Conservation (phyloP, 2,888 invertebrate genomes). For the Parasteatoda lunata region DNA sequence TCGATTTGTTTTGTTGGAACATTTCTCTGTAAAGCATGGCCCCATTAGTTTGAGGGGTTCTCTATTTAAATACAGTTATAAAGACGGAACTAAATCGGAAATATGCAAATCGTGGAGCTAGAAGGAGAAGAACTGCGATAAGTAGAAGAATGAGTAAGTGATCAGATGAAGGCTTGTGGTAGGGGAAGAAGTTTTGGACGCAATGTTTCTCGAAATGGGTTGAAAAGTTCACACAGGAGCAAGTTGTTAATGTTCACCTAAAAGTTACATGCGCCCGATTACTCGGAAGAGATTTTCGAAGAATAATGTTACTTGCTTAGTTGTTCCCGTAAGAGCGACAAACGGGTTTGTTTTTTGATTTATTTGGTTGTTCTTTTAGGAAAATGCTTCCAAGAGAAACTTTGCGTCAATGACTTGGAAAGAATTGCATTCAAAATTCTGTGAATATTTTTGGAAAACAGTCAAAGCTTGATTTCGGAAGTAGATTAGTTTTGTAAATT, state of each 20-base stretch:
- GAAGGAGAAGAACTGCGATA: neutral
- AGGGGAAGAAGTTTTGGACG: slow-evolving; percentile 6
- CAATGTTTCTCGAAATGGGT: neutral
- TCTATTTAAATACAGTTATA: slow-evolving; percentile 39
- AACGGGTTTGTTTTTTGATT: no score
- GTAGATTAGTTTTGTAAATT: no score
- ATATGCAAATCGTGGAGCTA: slow-evolving; percentile 36
- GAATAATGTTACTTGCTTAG: neutral
- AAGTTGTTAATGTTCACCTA: slow-evolving; percentile 25
- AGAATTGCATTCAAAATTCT: no score
- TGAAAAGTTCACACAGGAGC: slow-evolving; percentile 6
- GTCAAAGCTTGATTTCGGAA: no score
- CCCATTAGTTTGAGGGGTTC: slow-evolving; percentile 16
- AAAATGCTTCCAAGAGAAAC: no score
- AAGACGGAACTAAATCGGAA: slow-evolving; percentile 25
- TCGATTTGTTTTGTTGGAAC: slow-evolving; percentile 41
- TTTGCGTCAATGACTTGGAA: no score
- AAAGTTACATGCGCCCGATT: slow-evolving; percentile 1
- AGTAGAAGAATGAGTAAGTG: neutral
- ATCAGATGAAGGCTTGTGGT: neutral
- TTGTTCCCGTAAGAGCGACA: no score
- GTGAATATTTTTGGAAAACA: no score
- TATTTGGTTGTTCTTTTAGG: no score
- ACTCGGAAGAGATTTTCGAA: neutral
- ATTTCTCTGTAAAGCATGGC: slow-evolving; percentile 9